Percentiles rank a stretch among this genome's conserved stretches.
Evolutionary conservation across 2,888 invertebrate genomes (phyloP).

Genomic region (Eupithecia exiguata): DNA sequence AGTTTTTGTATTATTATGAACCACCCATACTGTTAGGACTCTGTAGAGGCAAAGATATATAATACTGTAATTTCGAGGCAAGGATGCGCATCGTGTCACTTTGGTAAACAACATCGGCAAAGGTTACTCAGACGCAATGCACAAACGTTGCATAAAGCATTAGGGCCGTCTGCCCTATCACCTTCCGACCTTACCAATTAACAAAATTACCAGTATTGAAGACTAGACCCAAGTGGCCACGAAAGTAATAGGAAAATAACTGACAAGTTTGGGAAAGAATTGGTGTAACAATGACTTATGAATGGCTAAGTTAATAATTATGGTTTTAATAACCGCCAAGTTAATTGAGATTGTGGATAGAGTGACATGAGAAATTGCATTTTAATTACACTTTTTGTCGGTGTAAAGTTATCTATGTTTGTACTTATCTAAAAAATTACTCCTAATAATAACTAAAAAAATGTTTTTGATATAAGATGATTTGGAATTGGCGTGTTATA

Average conservation of each 20-base stretch:
- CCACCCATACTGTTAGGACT: neutral
- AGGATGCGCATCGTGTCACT: slow-evolving; percentile 58
- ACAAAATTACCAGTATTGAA: slow-evolving; percentile 10
- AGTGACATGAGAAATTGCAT: neutral
- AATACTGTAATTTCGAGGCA: slow-evolving; percentile 31
- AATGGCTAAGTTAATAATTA: neutral
- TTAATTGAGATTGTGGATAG: neutral
- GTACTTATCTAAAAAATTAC: neutral
- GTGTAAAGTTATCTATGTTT: neutral
- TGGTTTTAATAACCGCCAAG: neutral
- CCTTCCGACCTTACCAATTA: slow-evolving; percentile 22
- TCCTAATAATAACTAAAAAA: too few relatives aligned
- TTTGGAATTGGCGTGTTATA: neutral
- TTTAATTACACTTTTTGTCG: neutral
- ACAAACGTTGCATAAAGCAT: slow-evolving; percentile 65
- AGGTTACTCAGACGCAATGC: slow-evolving; percentile 76
- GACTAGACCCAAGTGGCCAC: neutral
- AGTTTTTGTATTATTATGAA: neutral
- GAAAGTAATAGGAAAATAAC: neutral
- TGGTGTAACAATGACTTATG: neutral
- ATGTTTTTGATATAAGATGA: neutral
- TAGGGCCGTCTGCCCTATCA: slow-evolving; percentile 35
- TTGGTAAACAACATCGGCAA: slow-evolving; percentile 66
- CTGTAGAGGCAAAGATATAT: neutral
- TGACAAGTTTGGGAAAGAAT: neutral